Base-by-base conservation (phyloP, 2,888 invertebrate species). In the Dendrolimus pini region DNA sequence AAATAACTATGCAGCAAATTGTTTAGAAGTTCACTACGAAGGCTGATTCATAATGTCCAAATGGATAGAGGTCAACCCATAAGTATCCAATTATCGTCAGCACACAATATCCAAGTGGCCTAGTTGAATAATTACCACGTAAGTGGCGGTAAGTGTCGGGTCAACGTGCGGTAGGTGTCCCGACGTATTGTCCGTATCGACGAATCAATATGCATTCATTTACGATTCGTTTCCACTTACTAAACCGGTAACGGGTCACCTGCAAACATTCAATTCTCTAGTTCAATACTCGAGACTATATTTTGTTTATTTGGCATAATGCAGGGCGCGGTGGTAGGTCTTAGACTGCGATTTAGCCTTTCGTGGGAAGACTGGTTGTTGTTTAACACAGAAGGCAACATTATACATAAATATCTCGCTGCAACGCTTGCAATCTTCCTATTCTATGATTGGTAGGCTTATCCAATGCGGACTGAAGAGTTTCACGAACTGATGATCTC, bases 131-230 rank as follows among this genome's bases (percentile, higher is more conserved):
- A 47, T 47, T 47, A 47, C 9, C 47, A 47, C 9, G 9, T 12
- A 47, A 47, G 47, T 12, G 47, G 9, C 47, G 47, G 47, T 47
- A 30, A 30, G 30, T 30, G 30, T 30, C 30, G 30, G 30, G 30
- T 30, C 30, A 30, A 30, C 30, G 14, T 14, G 18, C 54, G 13
- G 18, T 18, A 9, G 30, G 30, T 41, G 9, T 55, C 18, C 41
- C 58, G 55, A 59, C 58, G 58, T 65, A 62, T 56, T 59, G 64
- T 56, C 63, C 56, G 30, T 63, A 60, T 64, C 56, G 62, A 66
- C 71, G 66, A 68, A 47, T 47, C 47, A 7, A 47, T 47, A 47
- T 47, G 47, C 47, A 47, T 1, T 47, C 47, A 47, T 47, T 47
- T 47, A 52, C 59, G 62, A 47, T 47, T 9, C 47, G 10, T 47